Evolutionary conservation across 1,140 invertebrate species (phyloP).

Genomic region (Anastatus disparis): DNA sequence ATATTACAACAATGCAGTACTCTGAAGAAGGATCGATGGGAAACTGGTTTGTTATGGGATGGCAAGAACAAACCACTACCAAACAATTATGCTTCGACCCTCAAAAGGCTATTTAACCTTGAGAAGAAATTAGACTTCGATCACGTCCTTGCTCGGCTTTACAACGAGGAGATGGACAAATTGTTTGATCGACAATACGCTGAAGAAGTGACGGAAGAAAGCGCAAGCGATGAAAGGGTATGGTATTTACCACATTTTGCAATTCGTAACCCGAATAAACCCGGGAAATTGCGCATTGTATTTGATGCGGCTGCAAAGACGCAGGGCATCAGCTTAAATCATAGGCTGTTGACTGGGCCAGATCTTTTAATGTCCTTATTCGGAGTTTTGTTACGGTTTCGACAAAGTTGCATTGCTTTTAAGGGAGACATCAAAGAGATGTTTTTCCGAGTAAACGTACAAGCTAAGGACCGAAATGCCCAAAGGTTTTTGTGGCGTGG

Average conservation of each 20-base stretch:
- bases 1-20: too few species aligned
- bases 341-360: background rate
- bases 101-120: background rate
- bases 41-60: background rate
- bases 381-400: background rate
- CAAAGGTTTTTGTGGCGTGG: conserved; percentile 48
- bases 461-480: background rate
- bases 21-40: background rate
- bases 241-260: conserved; percentile 2
- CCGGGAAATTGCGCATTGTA: background rate
- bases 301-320: conserved; percentile 1
- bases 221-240: too few species aligned
- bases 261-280: background rate
- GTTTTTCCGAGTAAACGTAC: background rate
- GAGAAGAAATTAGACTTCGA: background rate
- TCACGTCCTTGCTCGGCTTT: background rate
- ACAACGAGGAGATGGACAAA: background rate
- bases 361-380: background rate
- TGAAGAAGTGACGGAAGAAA: background rate
- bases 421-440: conserved; percentile 15
- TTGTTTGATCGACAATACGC: background rate
- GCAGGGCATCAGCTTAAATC: background rate
- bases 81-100: background rate
- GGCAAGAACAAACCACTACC: background rate
- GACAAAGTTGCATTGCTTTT: conserved; percentile 49